Percentiles rank a stretch among this genome's conserved stretches.
These are phyloP conservation scores for Calidris pugnax DNA, from an alignment of 2,113 vertebrate genomes.

Conservation along the genomic window DNA sequence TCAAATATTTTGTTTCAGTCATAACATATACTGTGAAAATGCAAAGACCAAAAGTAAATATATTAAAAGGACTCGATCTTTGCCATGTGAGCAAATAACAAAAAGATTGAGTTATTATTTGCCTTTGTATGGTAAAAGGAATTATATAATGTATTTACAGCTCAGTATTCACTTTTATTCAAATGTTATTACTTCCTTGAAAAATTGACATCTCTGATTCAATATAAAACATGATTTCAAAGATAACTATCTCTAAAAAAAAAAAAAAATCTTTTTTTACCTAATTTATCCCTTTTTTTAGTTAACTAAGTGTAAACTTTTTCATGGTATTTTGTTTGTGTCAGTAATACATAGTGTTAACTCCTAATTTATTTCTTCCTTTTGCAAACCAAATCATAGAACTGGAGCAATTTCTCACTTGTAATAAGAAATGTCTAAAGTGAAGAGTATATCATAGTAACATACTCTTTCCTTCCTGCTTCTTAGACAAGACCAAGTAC, in stretches of 20 bases:
- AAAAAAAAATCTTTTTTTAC: too few species aligned
- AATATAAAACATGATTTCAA: neutral
- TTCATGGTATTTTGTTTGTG: neutral
- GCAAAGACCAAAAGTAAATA: neutral
- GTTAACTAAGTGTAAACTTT: neutral
- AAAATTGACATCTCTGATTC: neutral
- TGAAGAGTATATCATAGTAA: neutral
- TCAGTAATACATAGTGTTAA: neutral
- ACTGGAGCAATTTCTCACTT: neutral
- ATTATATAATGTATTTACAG: neutral
- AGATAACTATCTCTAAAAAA: neutral
- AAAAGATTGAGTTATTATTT: neutral
- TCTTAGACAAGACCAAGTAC: neutral
- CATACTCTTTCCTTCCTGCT: neutral
- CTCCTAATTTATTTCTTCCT: neutral
- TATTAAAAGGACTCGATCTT: fast-evolving
- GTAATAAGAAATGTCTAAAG: neutral
- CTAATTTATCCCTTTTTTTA: neutral
- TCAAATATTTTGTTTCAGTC: neutral
- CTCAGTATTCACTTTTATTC: neutral
- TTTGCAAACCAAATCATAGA: neutral
- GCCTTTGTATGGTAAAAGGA: neutral
- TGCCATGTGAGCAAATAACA: neutral
- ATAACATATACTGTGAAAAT: neutral
- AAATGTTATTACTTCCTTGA: neutral